These are phyloP conservation scores for Drosophila grimshawi DNA, from an alignment of 1,140 invertebrate species.

Conservation along the genomic window DNA sequence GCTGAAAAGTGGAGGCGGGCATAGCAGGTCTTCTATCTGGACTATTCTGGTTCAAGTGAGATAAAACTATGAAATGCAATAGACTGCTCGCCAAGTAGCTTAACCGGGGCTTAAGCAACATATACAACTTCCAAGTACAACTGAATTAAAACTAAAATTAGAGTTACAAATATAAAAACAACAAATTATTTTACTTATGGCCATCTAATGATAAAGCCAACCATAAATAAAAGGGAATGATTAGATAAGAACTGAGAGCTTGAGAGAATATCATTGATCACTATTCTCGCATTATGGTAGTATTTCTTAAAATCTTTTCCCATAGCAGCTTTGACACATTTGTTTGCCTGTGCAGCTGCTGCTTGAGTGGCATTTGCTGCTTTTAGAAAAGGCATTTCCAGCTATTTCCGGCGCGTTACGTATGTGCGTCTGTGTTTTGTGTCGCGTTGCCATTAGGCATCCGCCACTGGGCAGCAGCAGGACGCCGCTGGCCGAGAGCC, in stretches of 20 bases:
- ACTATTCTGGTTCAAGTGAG: not conserved
- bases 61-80: not conserved
- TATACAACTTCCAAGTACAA: not conserved
- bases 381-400: slow-evolving; percentile 57
- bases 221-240: too few species aligned
- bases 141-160: too few species aligned
- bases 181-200: too few species aligned
- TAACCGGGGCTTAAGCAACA: not conserved
- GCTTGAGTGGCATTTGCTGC: slow-evolving; percentile 42
- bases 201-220: too few species aligned
- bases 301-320: slow-evolving; percentile 3
- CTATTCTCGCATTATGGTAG: too few species aligned
- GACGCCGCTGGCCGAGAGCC: not conserved
- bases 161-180: too few species aligned
- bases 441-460: slow-evolving; percentile 74
- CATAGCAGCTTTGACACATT: slow-evolving; percentile 1
- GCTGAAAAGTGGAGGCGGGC: slow-evolving; percentile 16
- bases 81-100: not conserved
- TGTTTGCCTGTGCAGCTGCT: slow-evolving; percentile 12
- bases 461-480: slow-evolving; percentile 61
- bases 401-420: slow-evolving; percentile 60
- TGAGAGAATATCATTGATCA: not conserved
- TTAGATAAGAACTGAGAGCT: too few species aligned
- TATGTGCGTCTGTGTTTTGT: slow-evolving; percentile 51
- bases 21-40: not conserved